Evolutionary conservation across 1,140 invertebrate species (phyloP).

Genomic region (Popillia japonica): DNA sequence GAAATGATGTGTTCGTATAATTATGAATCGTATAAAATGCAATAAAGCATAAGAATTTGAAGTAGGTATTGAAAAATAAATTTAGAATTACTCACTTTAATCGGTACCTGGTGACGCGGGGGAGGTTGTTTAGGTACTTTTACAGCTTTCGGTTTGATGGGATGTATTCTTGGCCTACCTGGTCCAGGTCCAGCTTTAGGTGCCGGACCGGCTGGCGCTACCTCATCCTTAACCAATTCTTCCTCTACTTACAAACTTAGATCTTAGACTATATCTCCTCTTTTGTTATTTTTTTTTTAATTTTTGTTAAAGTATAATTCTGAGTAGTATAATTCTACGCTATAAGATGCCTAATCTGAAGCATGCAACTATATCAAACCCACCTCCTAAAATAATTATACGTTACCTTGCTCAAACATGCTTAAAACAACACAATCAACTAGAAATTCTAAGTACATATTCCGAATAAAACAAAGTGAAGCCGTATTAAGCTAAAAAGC

Average conservation of each 20-base stretch:
- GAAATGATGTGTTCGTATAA: slow-evolving; percentile 7
- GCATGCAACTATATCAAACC: slow-evolving; percentile 8
- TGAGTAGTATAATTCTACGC: neutral
- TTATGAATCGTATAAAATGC: no score
- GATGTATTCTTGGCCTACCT: slow-evolving; percentile 57
- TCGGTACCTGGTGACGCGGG: slow-evolving; percentile 34
- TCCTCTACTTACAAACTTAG: slow-evolving; percentile 54
- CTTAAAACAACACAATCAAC: slow-evolving; percentile 29
- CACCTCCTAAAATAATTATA: slow-evolving; percentile 19
- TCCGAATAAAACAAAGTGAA: slow-evolving; percentile 34
- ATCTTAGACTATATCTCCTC: slow-evolving; percentile 42
- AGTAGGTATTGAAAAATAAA: slow-evolving; percentile 29
- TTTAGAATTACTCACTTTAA: slow-evolving; percentile 47
- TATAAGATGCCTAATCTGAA: no score
- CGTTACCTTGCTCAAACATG: slow-evolving; percentile 29
- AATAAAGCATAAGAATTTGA: slow-evolving; percentile 35
- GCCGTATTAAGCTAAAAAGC: slow-evolving; percentile 39
- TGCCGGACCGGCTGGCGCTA: slow-evolving; percentile 42
- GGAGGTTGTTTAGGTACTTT: slow-evolving; percentile 54
- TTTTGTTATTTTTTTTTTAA: neutral
- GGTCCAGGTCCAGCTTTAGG: slow-evolving; percentile 50
- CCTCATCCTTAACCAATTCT: slow-evolving; percentile 51
- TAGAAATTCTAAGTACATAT: neutral
- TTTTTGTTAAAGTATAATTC: neutral
- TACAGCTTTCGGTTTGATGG: slow-evolving; percentile 52